Base-by-base conservation (phyloP, 2,113 vertebrate species). In the Lamprotornis superbus region DNA sequence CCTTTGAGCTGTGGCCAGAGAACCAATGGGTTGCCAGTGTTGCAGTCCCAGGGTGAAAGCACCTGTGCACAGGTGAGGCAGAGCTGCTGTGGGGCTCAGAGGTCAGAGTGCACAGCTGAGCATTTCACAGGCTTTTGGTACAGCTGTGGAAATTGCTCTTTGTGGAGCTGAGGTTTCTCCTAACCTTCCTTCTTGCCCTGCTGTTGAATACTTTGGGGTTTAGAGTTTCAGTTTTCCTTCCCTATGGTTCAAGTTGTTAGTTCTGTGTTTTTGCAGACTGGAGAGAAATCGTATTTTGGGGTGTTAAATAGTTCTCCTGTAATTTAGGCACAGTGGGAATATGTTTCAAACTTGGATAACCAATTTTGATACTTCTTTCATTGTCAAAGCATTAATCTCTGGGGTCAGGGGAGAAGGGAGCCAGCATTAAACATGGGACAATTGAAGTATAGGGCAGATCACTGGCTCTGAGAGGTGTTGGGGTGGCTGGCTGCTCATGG, bases 51-150 rank as follows among this genome's bases (percentile, higher is more conserved):
- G 3, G 2, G n/a, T 65, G 1, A 5, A 68, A 69, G 53, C 50
- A 65, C 82, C 59, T 49, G 67, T 44, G 65, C 52, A 5, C 19
- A 47, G n/a, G 33, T 37, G 60, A 67, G 42, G 37, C 1, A 12
- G 44, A 60, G 79, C 71, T 22, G 79, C 71, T 22, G 20, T 30
- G 83, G 37, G 46, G 49, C 55, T 90, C 3, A 0, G 59, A 61
- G 80, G 30, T 37, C 68, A 31, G 28, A 46, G 39, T 42, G 42
- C 33, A 44, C 15, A 16, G 69, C 57, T 27, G 39, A 33, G 44
- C 8, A 0, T 69, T 68, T 9, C 2, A 0, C 18, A 8, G 27
- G 15, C 15, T 47, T 25, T 73, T 15, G 25, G 5, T 59, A 39
- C 5, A 15, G 77, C 64, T 75, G 68, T 39, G 49, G 46, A 69